These are phyloP conservation scores for Pyrocephalus nanus DNA, from an alignment of 2,797 vertebrate genomes.

Conservation along the genomic window DNA sequence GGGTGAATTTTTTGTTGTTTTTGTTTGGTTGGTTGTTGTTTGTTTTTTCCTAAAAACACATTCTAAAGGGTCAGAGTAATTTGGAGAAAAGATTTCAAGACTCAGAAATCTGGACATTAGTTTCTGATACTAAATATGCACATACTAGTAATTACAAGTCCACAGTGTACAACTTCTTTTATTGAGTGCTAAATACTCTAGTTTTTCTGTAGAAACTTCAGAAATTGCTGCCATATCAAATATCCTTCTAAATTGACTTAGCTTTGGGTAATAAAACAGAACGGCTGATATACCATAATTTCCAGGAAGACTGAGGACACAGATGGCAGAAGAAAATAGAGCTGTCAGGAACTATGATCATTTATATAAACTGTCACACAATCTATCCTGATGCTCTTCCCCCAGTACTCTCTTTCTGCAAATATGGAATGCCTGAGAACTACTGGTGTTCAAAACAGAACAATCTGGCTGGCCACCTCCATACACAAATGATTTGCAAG, in stretches of 20 bases:
- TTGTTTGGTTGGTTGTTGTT: background rate
- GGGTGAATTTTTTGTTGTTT: background rate
- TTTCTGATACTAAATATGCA: conserved; percentile 48
- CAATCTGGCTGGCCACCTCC: background rate
- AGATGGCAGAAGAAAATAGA: conserved; percentile 54
- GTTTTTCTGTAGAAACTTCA: conserved; percentile 9
- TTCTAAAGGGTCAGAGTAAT: background rate
- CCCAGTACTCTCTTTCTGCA: background rate
- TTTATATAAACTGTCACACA: background rate
- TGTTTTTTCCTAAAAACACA: background rate
- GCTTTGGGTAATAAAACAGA: conserved; percentile 59
- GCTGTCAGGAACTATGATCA: conserved; percentile 57
- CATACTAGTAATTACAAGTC: conserved; percentile 11
- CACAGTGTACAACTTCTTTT: background rate
- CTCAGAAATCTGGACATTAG: conserved; percentile 15
- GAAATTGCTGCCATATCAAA: conserved; percentile 53
- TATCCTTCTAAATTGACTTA: conserved; percentile 33
- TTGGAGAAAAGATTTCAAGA: conserved; percentile 26
- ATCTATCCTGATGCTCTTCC: background rate
- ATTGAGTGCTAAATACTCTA: background rate
- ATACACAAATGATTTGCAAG: background rate
- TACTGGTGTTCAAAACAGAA: background rate
- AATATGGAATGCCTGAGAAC: background rate
- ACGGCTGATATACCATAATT: conserved; percentile 41
- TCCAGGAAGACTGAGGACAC: conserved; percentile 31